Base-by-base conservation (phyloP, 1,140 invertebrate genomes). In the Leucophenga varia region DNA sequence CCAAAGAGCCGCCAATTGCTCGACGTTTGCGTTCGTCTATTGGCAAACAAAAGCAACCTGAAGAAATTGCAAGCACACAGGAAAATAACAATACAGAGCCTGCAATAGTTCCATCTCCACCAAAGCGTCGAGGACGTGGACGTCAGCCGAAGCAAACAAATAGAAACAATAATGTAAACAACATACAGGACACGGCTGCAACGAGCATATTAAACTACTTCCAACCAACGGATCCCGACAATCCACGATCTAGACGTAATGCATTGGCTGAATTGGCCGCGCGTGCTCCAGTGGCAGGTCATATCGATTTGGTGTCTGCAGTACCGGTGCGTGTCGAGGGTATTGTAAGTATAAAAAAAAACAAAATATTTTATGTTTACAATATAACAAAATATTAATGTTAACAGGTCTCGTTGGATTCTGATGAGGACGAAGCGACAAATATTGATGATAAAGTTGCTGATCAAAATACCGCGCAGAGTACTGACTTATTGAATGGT, bases 301-400 rank as follows among this genome's bases (percentile, higher is more conserved):
- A 37, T 6, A 55, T 72, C 6, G 68, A 72, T 45, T 41, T 72
- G 18, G 52, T 72, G 2, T 57, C 68, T 1, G 55, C 56, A n/a
- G 64, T 67, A 5, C 7, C 43, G 19, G 56, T 61, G 1, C 54
- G 44, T 8, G 36, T 71, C 0, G 68, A 72, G 30, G 68, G 68
- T 8, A 57, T 60, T 20, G 65, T 70, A 54, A 65, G 58, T 51
- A 2, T 6, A 12, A 35, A 9, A 14, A 9, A 1, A 7, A 14
- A 2, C 2, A 8, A 3, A 3, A 12, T 16, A 1, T 3, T 18
- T 6, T 0, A 21, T 14, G 0, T 9, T 0, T 17, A 2, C 0
- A 14, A 16, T 31, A 35, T 18, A n/a, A 4, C n/a, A 12, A 14
- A 3, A 19, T 12, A 1, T 30, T 0, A 18, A 65, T 58, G 30